A percentile compares a stretch with the other conserved stretches of the same genome.
Conservation (phyloP, 53 echinoderm and acorn worm species). For the Arbacia lixula region DNA sequence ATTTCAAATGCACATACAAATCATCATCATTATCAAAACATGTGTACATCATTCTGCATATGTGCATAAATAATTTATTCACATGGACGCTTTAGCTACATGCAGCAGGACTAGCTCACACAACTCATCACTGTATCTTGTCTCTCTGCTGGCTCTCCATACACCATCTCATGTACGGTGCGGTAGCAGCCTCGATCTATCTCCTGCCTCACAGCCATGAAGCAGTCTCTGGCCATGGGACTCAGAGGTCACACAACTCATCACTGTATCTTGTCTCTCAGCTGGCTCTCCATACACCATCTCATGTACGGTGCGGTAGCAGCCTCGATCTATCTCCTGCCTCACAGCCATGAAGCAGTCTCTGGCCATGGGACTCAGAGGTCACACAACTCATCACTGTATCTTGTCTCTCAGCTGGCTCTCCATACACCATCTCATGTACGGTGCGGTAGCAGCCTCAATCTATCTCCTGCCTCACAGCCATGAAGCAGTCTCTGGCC, state of each 20-base stretch:
- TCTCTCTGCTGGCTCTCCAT: conserved; percentile 60
- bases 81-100: no score
- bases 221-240: conserved; percentile 80
- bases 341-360: conserved; percentile 76
- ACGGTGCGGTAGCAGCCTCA: conserved; percentile 85
- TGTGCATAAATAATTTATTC: no score
- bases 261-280: conserved; percentile 7
- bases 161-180: conserved; percentile 92
- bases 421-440: conserved; percentile 88
- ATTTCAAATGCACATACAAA: no score
- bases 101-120: no score
- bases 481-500: conserved; percentile 74
- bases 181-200: conserved; percentile 88
- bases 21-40: no score
- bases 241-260: no score
- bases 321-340: conserved; percentile 86
- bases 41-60: no score
- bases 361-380: no score
- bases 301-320: conserved; percentile 84
- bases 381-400: no score
- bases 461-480: conserved; percentile 85
- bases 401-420: conserved; percentile 37
- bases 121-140: no score
- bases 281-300: conserved; percentile 80
- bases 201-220: conserved; percentile 74